These are phyloP conservation scores for Platalea minor DNA, from an alignment of 2,797 vertebrate species.

Conservation along the genomic window DNA sequence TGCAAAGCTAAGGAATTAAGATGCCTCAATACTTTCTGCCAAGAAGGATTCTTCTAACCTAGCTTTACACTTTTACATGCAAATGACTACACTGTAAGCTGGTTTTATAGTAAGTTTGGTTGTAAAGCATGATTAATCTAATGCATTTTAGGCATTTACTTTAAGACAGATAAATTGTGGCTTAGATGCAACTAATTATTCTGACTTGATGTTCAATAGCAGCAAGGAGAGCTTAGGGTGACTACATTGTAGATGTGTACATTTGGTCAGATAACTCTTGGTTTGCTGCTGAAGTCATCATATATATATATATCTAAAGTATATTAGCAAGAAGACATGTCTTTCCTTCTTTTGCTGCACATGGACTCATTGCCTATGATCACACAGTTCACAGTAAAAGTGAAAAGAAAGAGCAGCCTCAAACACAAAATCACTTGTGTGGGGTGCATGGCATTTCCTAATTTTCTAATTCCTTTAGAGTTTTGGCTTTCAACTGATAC, in stretches of 20 bases:
- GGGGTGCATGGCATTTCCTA: not conserved
- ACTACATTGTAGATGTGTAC: not conserved
- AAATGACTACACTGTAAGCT: not conserved
- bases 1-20: not conserved
- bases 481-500: not conserved
- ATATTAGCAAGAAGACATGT: not conserved
- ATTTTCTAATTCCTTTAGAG: not conserved
- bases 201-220: not conserved
- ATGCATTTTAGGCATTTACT: not conserved
- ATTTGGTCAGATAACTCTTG: not conserved
- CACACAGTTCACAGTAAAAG: not conserved
- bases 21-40: not conserved
- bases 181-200: not conserved
- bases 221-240: not conserved
- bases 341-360: not conserved
- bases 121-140: not conserved
- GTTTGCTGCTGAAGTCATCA: not conserved
- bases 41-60: not conserved
- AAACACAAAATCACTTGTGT: not conserved
- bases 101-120: not conserved
- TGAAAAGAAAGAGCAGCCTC: not conserved
- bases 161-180: not conserved
- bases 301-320: too few relatives aligned
- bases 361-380: not conserved
- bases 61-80: not conserved